Conservation (phyloP, 2,797 vertebrate species). For the Hippopotamyrus pictus region DNA sequence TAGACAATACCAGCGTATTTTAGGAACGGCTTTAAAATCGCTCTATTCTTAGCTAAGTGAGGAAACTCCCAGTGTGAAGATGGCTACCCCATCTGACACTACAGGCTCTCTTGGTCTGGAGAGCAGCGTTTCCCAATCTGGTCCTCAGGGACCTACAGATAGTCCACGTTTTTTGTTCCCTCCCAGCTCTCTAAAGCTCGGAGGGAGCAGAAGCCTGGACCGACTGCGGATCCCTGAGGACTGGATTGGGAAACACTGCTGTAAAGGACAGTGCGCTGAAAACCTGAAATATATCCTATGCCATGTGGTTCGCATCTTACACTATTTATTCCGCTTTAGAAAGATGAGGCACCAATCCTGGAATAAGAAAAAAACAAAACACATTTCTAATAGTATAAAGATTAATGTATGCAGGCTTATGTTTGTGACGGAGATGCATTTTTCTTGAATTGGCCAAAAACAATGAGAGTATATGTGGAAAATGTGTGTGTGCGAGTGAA, state of each 20-base stretch:
- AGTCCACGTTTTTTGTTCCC: background rate
- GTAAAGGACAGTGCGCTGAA: background rate
- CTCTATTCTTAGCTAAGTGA: conserved; percentile 11
- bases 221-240: background rate
- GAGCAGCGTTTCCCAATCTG: background rate
- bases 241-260: background rate
- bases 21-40: background rate
- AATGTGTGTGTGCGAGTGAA: background rate
- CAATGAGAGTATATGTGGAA: background rate
- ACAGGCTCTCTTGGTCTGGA: background rate
- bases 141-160: background rate
- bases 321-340: background rate
- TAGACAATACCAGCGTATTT: background rate
- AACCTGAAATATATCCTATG: background rate
- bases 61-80: background rate
- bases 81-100: background rate
- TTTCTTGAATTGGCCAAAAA: background rate
- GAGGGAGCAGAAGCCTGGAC: background rate
- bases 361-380: background rate
- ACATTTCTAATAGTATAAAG: background rate
- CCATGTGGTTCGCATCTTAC: background rate
- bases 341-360: background rate
- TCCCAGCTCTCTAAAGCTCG: background rate
- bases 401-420: background rate
- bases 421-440: background rate